Percentiles rank a stretch among this genome's conserved stretches.
Conservation (phyloP, 2,113 vertebrate genomes). For the Microcebus tavaratra region DNA sequence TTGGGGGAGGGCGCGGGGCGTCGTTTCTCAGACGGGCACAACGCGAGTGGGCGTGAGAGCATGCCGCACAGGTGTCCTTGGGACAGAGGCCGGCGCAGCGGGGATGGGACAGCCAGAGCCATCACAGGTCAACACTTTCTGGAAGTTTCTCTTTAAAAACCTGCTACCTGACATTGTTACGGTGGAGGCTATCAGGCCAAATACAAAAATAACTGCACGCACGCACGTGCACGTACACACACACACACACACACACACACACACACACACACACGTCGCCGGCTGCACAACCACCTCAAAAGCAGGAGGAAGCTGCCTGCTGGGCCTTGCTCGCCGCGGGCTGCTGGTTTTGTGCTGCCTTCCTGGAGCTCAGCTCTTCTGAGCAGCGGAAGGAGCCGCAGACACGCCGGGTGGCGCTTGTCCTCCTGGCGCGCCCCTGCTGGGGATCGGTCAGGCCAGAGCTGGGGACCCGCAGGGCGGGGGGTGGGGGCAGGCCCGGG, state of each 20-base stretch:
- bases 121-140: not conserved
- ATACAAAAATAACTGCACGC: not conserved
- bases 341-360: not conserved
- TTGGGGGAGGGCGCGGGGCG: not conserved
- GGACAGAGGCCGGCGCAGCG: not conserved
- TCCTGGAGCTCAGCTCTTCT: not conserved
- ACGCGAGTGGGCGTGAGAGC: not conserved
- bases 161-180: not conserved
- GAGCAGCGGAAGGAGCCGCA: not conserved
- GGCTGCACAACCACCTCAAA: not conserved
- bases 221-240: not conserved
- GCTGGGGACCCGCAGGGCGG: not conserved
- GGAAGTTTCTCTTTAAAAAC: not conserved
- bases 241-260: not conserved
- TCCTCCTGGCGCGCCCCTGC: not conserved
- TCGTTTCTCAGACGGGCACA: no score
- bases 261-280: no score
- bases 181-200: not conserved
- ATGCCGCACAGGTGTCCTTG: rapidly evolving
- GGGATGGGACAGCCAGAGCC: not conserved
- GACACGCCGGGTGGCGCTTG: rapidly evolving
- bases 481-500: not conserved
- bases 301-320: not conserved
- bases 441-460: not conserved
- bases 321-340: not conserved